Percentiles rank a stretch among this genome's conserved stretches.
These are phyloP conservation scores for Triplophysa bombifrons DNA, from an alignment of 2,797 vertebrate species.

Conservation along the genomic window DNA sequence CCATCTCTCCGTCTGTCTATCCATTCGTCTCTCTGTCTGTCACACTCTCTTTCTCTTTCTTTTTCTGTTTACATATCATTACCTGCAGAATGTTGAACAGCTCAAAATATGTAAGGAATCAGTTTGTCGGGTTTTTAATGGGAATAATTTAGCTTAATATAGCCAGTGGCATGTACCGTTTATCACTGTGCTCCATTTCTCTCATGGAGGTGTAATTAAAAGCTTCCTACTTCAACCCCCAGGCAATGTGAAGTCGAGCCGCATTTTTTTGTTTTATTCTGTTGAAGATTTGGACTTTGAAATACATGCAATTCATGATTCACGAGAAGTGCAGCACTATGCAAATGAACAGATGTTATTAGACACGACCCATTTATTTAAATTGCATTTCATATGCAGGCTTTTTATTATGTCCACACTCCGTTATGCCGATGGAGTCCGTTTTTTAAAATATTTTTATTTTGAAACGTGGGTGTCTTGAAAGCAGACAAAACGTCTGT, in stretches of 20 bases:
- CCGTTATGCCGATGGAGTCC: neutral
- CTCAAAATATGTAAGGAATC: constrained; percentile 50
- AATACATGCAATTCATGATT: constrained; percentile 1
- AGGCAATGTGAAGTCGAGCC: neutral
- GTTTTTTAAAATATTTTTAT: constrained; percentile 3
- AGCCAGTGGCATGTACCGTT: constrained; percentile 43
- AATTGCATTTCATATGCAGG: constrained; percentile 18
- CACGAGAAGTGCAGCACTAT: neutral
- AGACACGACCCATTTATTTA: constrained; percentile 33
- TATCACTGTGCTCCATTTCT: constrained; percentile 54
- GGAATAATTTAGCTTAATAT: constrained; percentile 54
- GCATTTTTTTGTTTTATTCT: neutral
- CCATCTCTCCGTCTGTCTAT: neutral
- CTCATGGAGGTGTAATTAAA: constrained; percentile 54
- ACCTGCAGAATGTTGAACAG: constrained; percentile 38
- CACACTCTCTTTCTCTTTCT: neutral
- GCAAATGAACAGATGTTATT: constrained; percentile 34
- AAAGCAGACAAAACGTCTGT: neutral
- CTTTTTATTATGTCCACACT: constrained; percentile 13
- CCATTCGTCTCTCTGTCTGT: neutral
- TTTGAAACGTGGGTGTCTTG: neutral
- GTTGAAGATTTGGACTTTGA: constrained; percentile 13
- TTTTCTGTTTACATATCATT: constrained; percentile 50
- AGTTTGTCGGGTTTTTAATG: constrained; percentile 56
- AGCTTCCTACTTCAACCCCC: constrained; percentile 29